Evolutionary conservation across 2,888 invertebrate genomes (phyloP).

Genomic region (Volucella zonaria): DNA sequence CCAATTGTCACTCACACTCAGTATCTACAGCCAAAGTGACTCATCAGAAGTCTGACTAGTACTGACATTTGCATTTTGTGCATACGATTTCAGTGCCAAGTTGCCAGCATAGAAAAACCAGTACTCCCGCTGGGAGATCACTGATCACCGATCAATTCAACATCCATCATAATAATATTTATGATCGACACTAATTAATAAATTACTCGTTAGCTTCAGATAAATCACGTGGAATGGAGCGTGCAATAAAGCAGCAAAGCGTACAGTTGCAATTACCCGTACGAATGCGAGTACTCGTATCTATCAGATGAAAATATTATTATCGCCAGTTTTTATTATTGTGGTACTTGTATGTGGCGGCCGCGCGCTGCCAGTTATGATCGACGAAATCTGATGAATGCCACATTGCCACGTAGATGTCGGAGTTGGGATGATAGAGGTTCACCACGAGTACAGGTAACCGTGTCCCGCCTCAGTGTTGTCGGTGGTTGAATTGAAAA

Average conservation of each 20-base stretch:
- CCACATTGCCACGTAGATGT: slow-evolving; percentile 49
- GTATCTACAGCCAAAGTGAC: background rate
- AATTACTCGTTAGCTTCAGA: slow-evolving; percentile 66
- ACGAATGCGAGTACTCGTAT: slow-evolving; percentile 7
- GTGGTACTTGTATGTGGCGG: background rate
- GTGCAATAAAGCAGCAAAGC: slow-evolving; percentile 48
- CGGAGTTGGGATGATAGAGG: slow-evolving; percentile 52
- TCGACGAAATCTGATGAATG: slow-evolving; percentile 70
- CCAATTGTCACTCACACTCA: background rate
- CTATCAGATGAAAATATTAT: slow-evolving; percentile 43
- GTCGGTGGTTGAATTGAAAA: background rate
- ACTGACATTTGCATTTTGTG: background rate
- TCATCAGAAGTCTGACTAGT: background rate
- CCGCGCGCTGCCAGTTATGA: slow-evolving; percentile 63
- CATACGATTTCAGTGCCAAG: too few relatives aligned
- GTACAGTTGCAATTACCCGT: slow-evolving; percentile 2
- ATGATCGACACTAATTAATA: slow-evolving; percentile 69
- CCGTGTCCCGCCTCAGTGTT: slow-evolving; percentile 15
- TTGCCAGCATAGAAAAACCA: background rate
- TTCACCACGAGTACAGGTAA: slow-evolving; percentile 33
- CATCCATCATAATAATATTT: slow-evolving; percentile 68
- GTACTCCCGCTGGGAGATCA: background rate
- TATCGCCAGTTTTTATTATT: slow-evolving; percentile 43
- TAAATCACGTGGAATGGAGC: slow-evolving; percentile 58
- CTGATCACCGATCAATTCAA: slow-evolving; percentile 29